Evolutionary conservation across 1,140 invertebrate genomes (phyloP).

Genomic region (Drosophila takahashii): DNA sequence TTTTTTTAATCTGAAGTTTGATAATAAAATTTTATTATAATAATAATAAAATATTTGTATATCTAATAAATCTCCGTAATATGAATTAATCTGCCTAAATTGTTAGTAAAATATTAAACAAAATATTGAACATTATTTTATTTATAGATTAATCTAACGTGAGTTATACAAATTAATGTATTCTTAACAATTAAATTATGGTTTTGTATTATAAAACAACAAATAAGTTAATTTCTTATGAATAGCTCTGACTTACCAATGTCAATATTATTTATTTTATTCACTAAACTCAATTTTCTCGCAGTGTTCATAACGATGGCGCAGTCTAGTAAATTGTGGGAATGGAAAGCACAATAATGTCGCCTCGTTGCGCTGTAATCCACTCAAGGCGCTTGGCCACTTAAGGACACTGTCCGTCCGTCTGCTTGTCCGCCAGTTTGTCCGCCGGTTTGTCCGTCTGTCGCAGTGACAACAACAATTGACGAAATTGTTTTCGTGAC

Average conservation of each 20-base stretch:
- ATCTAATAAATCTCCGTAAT: too few relatives aligned
- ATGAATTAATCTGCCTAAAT: too few relatives aligned
- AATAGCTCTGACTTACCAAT: not conserved
- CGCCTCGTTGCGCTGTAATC: conserved; percentile 71
- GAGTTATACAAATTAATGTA: too few relatives aligned
- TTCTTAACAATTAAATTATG: too few relatives aligned
- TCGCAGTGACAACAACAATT: conserved; percentile 73
- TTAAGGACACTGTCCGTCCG: conserved; percentile 33
- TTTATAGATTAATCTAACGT: too few relatives aligned
- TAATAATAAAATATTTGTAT: too few relatives aligned
- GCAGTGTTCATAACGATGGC: conserved; percentile 12
- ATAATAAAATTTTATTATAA: too few relatives aligned
- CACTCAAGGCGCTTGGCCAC: conserved; percentile 59
- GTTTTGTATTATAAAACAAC: too few relatives aligned
- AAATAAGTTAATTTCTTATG: not conserved
- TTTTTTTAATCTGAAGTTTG: too few relatives aligned
- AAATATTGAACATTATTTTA: too few relatives aligned
- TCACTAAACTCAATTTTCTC: not conserved
- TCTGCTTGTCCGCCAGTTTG: conserved; percentile 8
- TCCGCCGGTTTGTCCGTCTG: conserved; percentile 30
- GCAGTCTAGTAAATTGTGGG: conserved; percentile 2
- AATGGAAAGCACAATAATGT: conserved; percentile 57
- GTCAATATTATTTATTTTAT: too few relatives aligned
- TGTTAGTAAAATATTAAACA: too few relatives aligned
- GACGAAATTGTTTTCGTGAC: conserved; percentile 85